Percentiles rank a stretch among this genome's conserved stretches.
These are phyloP conservation scores for Prunella himalayana DNA, from an alignment of 2,113 vertebrate genomes.

Conservation along the genomic window DNA sequence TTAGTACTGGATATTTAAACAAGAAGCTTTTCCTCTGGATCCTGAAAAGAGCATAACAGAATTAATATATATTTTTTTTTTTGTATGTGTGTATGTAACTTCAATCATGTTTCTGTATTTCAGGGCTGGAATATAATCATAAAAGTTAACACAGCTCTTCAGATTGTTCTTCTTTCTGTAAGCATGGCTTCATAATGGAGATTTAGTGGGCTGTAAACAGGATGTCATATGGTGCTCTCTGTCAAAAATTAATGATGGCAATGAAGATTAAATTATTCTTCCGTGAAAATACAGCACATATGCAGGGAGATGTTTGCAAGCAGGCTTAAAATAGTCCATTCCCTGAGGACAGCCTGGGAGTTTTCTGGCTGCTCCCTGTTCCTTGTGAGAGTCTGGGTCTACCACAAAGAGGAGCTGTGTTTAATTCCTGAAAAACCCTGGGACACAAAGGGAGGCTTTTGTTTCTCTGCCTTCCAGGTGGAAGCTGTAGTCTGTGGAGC, in stretches of 20 bases:
- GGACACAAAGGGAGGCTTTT: constrained; percentile 21
- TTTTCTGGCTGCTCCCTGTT: neutral
- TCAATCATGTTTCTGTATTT: constrained; percentile 2
- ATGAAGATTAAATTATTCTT: constrained; percentile 53
- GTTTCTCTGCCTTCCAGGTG: constrained; percentile 21
- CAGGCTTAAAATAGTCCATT: constrained; percentile 51
- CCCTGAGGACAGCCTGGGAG: neutral
- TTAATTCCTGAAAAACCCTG: neutral
- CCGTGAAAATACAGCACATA: constrained; percentile 24
- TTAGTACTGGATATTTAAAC: neutral
- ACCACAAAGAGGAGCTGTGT: neutral
- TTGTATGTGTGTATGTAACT: neutral
- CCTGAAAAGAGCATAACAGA: neutral
- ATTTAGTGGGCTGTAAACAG: constrained; percentile 54
- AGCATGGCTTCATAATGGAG: constrained; percentile 17
- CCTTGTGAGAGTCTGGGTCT: neutral
- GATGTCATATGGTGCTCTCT: constrained; percentile 40
- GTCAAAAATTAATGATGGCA: constrained; percentile 50
- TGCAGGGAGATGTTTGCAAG: constrained; percentile 8
- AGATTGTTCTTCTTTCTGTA: constrained; percentile 42
- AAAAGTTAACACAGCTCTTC: constrained; percentile 58
- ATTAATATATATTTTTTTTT: neutral
- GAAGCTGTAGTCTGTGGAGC: neutral
- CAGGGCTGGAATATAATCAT: constrained; percentile 20
- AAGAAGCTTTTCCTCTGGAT: neutral